Evolutionary conservation across 2,888 invertebrate species (phyloP).

Genomic region (Tipula lateralis): DNA sequence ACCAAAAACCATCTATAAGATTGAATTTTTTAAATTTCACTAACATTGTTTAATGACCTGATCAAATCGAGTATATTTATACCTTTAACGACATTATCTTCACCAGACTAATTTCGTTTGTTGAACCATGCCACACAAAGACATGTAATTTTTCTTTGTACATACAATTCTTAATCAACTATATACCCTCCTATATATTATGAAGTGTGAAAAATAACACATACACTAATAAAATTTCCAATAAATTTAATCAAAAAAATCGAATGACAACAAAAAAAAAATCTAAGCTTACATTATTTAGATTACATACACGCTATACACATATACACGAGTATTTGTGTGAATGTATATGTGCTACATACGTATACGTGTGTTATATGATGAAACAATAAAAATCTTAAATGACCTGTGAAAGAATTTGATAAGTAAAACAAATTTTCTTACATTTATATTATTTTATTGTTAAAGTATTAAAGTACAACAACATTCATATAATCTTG

Average conservation of each 20-base stretch:
- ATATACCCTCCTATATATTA: not conserved
- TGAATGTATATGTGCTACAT: not conserved
- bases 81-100: not conserved
- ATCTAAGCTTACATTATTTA: not conserved
- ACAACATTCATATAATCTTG: not conserved
- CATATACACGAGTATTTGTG: too few species aligned
- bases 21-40: too few species aligned
- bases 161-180: not conserved
- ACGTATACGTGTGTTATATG: not conserved
- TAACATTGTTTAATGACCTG: not conserved
- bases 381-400: constrained; percentile 12
- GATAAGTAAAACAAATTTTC: constrained; percentile 15
- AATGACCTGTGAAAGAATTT: constrained; percentile 24
- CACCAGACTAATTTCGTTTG: not conserved
- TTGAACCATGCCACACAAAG: not conserved
- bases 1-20: too few species aligned
- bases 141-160: not conserved
- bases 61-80: not conserved
- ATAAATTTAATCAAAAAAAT: not conserved
- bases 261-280: not conserved
- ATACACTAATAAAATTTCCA: not conserved
- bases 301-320: not conserved
- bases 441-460: constrained; percentile 12
- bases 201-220: constrained; percentile 5
- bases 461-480: constrained; percentile 9